phyloP scores from a whole-genome alignment of 2,797 vertebrate genomes.

The Macropus fuliginosus region DNA sequence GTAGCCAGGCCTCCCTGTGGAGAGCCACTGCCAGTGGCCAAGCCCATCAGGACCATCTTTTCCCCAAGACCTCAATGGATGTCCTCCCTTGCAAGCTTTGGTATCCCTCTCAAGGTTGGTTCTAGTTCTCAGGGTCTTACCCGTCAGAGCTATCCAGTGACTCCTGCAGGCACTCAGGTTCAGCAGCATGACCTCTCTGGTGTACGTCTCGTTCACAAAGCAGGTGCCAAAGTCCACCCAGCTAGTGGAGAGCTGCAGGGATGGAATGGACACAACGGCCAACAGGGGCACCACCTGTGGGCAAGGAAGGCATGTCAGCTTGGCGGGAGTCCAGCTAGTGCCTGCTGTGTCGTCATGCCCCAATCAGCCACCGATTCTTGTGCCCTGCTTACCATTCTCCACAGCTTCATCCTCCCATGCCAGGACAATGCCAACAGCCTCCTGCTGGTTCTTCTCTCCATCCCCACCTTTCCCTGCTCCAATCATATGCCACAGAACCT shows the following conservation, averaged over 20 bases:
- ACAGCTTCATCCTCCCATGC: too few species aligned
- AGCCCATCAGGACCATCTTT: too few species aligned
- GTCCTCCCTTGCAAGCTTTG: too few species aligned
- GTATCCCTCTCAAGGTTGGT: too few species aligned
- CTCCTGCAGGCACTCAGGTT: slow-evolving; percentile 87
- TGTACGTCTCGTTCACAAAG: slow-evolving; percentile 85
- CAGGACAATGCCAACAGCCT: not conserved
- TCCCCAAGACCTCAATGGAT: too few species aligned
- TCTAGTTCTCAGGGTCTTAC: slow-evolving; percentile 79
- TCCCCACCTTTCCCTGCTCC: not conserved
- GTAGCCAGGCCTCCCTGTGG: too few species aligned
- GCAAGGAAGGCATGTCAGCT: not conserved
- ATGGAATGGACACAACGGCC: slow-evolving; percentile 87
- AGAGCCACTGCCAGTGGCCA: too few species aligned
- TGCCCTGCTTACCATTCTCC: not conserved
- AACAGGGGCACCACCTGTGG: slow-evolving; percentile 89
- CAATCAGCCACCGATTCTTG: not conserved
- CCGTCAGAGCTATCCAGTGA: slow-evolving; percentile 88
- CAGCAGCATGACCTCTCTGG: slow-evolving; percentile 85
- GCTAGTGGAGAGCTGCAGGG: slow-evolving; percentile 87
- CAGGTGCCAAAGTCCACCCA: slow-evolving; percentile 90
- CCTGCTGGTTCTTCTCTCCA: not conserved
- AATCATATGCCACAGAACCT: not conserved
- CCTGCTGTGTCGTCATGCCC: too few species aligned
- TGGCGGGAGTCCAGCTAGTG: too few species aligned